Conservation (phyloP, 2,113 vertebrate genomes). For the Seriola dumerili region DNA sequence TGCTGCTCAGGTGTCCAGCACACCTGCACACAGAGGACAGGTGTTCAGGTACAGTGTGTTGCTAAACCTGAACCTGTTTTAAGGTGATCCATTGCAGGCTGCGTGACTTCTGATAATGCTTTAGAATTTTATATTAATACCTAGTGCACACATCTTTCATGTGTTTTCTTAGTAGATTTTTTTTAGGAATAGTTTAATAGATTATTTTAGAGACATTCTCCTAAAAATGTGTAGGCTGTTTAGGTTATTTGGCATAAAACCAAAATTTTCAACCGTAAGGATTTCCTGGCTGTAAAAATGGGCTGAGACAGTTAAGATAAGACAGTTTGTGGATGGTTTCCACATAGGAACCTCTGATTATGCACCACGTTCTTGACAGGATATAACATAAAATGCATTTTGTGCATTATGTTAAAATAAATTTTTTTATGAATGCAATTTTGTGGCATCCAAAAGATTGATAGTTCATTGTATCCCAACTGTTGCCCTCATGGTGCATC, state of each 20-base stretch:
- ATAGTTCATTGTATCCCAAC: neutral
- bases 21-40: constrained; percentile 9
- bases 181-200: neutral
- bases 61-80: constrained; percentile 3
- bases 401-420: neutral
- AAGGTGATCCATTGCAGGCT: constrained; percentile 33
- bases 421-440: neutral
- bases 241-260: neutral
- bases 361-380: neutral
- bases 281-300: neutral
- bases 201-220: neutral
- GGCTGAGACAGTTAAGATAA: constrained; percentile 1
- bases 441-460: neutral
- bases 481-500: neutral
- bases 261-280: neutral
- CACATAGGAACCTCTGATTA: neutral
- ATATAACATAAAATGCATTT: neutral
- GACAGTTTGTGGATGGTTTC: constrained; percentile 15
- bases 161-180: neutral
- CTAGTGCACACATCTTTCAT: neutral
- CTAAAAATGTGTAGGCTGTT: neutral
- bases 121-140: neutral
- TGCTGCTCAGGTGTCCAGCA: neutral
- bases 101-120: neutral
- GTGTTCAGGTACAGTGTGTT: constrained; percentile 9